Conservation (phyloP, 2,888 invertebrate species). For the Platypus cylindrus region DNA sequence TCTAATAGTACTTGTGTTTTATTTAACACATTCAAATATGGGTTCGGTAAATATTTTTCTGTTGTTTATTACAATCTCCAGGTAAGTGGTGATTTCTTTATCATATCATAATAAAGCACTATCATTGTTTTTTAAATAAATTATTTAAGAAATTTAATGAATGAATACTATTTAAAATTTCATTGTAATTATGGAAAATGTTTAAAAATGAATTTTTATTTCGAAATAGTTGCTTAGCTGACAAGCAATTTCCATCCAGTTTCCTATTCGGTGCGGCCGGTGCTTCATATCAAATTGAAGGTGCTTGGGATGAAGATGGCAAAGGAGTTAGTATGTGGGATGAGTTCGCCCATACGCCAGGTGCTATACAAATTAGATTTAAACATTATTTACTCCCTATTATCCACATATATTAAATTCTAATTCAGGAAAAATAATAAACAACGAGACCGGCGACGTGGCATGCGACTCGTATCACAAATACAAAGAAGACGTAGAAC, state of each 20-base stretch:
- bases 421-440: conserved; percentile 2
- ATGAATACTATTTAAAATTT: neutral
- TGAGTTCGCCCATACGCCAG: conserved; percentile 4
- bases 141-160: too few species aligned
- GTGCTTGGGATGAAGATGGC: conserved; percentile 9
- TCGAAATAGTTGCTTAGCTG: neutral
- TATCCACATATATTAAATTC: too few species aligned
- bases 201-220: neutral
- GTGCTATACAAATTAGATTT: conserved; percentile 1
- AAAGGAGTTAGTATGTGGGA: conserved; percentile 12
- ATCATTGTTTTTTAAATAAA: too few species aligned
- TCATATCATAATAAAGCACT: too few species aligned
- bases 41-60: too few species aligned
- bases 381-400: neutral
- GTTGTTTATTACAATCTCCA: too few species aligned
- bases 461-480: conserved; percentile 56
- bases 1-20: too few species aligned
- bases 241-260: conserved; percentile 2
- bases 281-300: conserved; percentile 7
- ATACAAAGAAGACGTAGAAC: conserved; percentile 46
- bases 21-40: too few species aligned
- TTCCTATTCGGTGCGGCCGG: conserved; percentile 5
- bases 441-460: conserved; percentile 43
- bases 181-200: neutral
- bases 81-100: too few species aligned